Percentiles rank a stretch among this genome's conserved stretches.
Evolutionary conservation across 2,113 vertebrate genomes (phyloP).

Genomic region (Aptenodytes forsteri): DNA sequence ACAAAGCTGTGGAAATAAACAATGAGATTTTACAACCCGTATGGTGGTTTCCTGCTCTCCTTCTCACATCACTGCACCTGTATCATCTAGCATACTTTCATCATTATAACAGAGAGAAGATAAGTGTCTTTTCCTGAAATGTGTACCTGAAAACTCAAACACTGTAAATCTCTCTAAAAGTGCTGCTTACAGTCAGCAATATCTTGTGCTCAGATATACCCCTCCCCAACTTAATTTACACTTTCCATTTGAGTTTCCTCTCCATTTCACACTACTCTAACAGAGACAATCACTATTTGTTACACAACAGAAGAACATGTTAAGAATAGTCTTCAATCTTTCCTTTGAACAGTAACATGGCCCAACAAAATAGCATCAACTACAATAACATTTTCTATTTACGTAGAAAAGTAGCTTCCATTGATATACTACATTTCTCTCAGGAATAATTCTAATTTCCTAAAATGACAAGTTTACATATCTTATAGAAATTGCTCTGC

Average conservation of each 20-base stretch:
- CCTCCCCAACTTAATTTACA: not conserved
- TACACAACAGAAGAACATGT: not conserved
- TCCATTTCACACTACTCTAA: not conserved
- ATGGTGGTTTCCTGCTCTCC: not conserved
- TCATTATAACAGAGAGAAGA: not conserved
- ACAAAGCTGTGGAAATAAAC: not conserved
- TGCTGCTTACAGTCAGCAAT: not conserved
- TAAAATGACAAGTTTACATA: slow-evolving; percentile 21
- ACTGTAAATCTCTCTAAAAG: not conserved
- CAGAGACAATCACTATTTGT: not conserved
- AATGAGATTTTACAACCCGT: not conserved
- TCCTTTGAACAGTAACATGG: not conserved
- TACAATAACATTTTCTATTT: not conserved
- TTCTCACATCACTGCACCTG: not conserved
- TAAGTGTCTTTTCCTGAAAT: not conserved
- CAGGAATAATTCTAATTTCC: not conserved
- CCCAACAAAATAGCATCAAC: not conserved
- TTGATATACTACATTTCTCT: not conserved
- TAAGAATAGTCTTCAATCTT: not conserved
- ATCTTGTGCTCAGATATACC: not conserved
- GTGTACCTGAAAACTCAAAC: not conserved
- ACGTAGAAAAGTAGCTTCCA: not conserved
- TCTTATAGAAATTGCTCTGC: slow-evolving; percentile 19
- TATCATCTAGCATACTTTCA: not conserved
- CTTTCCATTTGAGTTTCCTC: not conserved